phyloP scores from a whole-genome alignment of 2,888 invertebrate genomes.

The Falcaria lacertinaria region DNA sequence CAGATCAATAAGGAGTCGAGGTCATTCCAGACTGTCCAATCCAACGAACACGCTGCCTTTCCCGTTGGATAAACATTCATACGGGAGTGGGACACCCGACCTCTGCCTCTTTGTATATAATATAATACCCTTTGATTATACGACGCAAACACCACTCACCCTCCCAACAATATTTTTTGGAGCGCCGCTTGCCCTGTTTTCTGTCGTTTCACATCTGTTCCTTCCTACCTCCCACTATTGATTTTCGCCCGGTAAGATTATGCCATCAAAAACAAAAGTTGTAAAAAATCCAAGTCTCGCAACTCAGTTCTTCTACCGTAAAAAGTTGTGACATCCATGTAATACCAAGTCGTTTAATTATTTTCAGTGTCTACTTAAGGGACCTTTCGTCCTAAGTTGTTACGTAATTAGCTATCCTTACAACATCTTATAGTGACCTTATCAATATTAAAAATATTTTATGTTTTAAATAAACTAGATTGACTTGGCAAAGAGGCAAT shows the following conservation, averaged over 20 bases:
- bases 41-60: slow-evolving; percentile 7
- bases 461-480: too few relatives aligned
- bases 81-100: background rate
- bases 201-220: slow-evolving; percentile 2
- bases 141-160: slow-evolving; percentile 9
- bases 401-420: too few relatives aligned
- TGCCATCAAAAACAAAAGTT: too few relatives aligned
- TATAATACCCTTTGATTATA: slow-evolving; percentile 8
- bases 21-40: slow-evolving; percentile 47
- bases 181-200: background rate
- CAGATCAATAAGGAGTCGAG: slow-evolving; percentile 72
- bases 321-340: too few relatives aligned
- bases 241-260: slow-evolving; percentile 1
- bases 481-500: too few relatives aligned
- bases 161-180: slow-evolving; percentile 1
- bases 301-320: too few relatives aligned
- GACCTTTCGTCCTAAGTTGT: too few relatives aligned
- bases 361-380: too few relatives aligned
- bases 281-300: too few relatives aligned
- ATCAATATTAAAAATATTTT: too few relatives aligned
- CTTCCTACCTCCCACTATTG: background rate
- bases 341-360: too few relatives aligned
- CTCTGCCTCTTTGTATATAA: background rate
- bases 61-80: background rate
- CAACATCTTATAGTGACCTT: too few relatives aligned